Percentiles rank a stretch among this genome's conserved stretches.
Evolutionary conservation across 2,113 vertebrate species (phyloP).

Genomic region (Epinephelus moara): DNA sequence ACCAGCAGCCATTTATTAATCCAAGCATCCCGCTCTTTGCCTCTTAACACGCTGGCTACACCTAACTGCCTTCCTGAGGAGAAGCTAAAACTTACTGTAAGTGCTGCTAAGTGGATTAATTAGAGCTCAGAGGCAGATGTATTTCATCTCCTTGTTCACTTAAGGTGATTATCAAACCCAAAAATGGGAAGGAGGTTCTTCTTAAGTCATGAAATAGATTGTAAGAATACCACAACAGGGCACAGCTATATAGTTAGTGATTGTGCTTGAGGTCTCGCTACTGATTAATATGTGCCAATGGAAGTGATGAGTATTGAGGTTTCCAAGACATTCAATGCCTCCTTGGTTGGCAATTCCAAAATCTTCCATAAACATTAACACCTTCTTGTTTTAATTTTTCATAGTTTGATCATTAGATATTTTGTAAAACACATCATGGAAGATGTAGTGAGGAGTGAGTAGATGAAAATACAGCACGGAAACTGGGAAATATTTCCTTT

Average conservation of each 20-base stretch:
- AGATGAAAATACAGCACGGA: too few relatives aligned
- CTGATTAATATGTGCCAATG: neutral
- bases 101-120: slow-evolving; percentile 25
- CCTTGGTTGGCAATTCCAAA: neutral
- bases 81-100: neutral
- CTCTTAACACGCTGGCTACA: neutral
- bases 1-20: slow-evolving; percentile 22
- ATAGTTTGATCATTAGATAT: too few relatives aligned
- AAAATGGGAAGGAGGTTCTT: slow-evolving; percentile 6
- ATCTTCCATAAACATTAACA: too few relatives aligned
- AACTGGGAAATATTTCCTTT: too few relatives aligned
- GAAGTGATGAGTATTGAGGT: neutral
- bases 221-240: neutral
- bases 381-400: too few relatives aligned
- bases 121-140: slow-evolving; percentile 1
- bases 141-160: slow-evolving; percentile 4
- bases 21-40: neutral
- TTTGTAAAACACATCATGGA: too few relatives aligned
- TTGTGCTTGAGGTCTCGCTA: neutral
- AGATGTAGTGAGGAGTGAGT: too few relatives aligned
- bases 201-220: neutral
- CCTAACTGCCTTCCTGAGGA: neutral
- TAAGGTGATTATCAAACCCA: slow-evolving; percentile 21
- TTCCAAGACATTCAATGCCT: neutral
- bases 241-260: neutral